A percentile compares a stretch with the other conserved stretches of the same genome.
These are phyloP conservation scores for Euspilapteryx auroguttella DNA, from an alignment of 2,888 invertebrate genomes.

Conservation along the genomic window DNA sequence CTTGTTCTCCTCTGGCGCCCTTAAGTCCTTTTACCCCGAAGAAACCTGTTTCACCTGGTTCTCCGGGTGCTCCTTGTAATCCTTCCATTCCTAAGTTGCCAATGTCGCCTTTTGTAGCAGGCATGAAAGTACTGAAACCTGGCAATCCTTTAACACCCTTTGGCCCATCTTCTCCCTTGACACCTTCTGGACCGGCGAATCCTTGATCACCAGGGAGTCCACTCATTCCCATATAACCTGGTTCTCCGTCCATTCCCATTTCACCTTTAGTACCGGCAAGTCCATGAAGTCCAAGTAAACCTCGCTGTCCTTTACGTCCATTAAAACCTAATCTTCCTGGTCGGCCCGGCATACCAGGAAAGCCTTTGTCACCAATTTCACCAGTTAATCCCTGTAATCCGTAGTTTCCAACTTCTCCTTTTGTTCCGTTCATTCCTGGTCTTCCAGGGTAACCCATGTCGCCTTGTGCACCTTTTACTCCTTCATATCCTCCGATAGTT, in stretches of 20 bases:
- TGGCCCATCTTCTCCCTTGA: slow-evolving; percentile 47
- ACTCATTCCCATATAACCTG: slow-evolving; percentile 51
- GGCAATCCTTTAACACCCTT: slow-evolving; percentile 49
- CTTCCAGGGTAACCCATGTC: slow-evolving; percentile 57
- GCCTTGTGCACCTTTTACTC: slow-evolving; percentile 62
- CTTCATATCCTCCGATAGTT: slow-evolving; percentile 29
- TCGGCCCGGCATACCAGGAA: slow-evolving; percentile 55
- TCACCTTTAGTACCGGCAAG: slow-evolving; percentile 29
- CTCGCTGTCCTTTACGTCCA: slow-evolving; percentile 59
- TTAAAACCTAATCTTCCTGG: slow-evolving; percentile 58
- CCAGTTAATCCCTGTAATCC: slow-evolving; percentile 58
- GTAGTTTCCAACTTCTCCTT: slow-evolving; percentile 63
- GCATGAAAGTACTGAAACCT: slow-evolving; percentile 16
- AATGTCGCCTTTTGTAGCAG: slow-evolving; percentile 44
- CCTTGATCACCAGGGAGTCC: slow-evolving; percentile 62
- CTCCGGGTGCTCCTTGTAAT: slow-evolving; percentile 55
- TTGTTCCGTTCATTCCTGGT: slow-evolving; percentile 60
- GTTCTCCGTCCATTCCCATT: slow-evolving; percentile 31
- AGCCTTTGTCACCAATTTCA: slow-evolving; percentile 42
- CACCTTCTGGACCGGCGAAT: slow-evolving; percentile 41
- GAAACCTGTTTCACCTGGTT: slow-evolving; percentile 55
- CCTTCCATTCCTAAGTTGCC: slow-evolving; percentile 64
- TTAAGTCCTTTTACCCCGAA: slow-evolving; percentile 60
- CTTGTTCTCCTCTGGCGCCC: slow-evolving; percentile 60
- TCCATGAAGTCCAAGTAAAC: slow-evolving; percentile 31